Evolutionary conservation across 2,113 vertebrate genomes (phyloP), one percentile per base, ranked within the genome.

Genomic region (Sphyrna mokarran): DNA sequence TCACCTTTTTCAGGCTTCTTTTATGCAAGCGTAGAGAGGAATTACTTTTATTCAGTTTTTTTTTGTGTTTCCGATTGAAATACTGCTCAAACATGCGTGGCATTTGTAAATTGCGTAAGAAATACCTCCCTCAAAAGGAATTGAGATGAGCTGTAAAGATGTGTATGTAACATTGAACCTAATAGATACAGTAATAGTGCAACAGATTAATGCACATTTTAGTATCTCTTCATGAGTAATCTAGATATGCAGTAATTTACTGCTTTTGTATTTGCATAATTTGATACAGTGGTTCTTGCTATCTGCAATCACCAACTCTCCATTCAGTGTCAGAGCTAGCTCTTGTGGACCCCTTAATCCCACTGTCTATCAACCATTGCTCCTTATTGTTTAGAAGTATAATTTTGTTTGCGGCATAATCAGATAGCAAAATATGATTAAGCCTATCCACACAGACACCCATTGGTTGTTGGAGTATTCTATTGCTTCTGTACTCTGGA

Each of bases 281-380:
- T 96, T 91, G 40, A 96, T 69, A 26, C 23, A 40, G 63, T 95
- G 96, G 61, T 76, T 91, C 43, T 90, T 68, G 33, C 58, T 58
- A 66, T 96, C 96, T 63, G 83, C 95, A n/a, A 96, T 96, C 76
- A 96, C 87, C 37, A 96, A 40, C 20, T 95, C 43, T 48, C 90
- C 72, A 68, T 86, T 78, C 37, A 37, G 85, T 68, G 93, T 94
- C 48, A 91, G 29, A 43, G 95, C 95, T 69, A 96, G 86, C 33
- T 95, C 95, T 95, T 91, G 69, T 18, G 86, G 95, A 95, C 90
- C 95, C 7, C 26, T 29, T 40, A 96, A 72, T n/a, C 93, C 91
- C 43, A 58, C 66, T 96, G 94, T 83, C 95, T 43, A 61, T 95
- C 94, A 96, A 48, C 95, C 93, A 70, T 80, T 91, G 95, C 23